Evolutionary conservation across 2,888 invertebrate species (phyloP), one percentile per base, ranked within the genome.

Genomic region (Liposcelis brunnea): DNA sequence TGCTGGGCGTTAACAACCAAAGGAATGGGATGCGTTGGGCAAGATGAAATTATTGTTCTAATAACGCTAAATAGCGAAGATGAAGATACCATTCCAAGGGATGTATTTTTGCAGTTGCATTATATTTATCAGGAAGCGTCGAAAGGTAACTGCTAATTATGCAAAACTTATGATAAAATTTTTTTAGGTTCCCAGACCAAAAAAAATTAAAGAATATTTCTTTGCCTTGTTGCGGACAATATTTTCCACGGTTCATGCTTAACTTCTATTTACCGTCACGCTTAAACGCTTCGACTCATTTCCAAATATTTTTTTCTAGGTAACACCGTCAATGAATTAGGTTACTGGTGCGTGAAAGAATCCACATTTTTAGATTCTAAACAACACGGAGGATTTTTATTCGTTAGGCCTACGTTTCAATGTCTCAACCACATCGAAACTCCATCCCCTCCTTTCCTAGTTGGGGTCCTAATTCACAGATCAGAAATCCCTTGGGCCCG

Each of bases 401-500:
- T 77, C 55, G 74, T 87, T 49, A 69, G 80, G 47, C 77, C 82
- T 19, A 79, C 81, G 11, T 79, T 81, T 61, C 86, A 87, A 60
- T 87, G 86, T 61, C 64, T 85, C 50, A 77, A 80, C 55, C 78
- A 81, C 56, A 67, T 87, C 10, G 65, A 75, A 43, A 61, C 80
- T 51, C 86, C 86, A 1, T 70, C 74, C 33, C 70, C 75, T 49
- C 83, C 85, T 1, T 86, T 75, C 58, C 64, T 87, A 42, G 74
- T 86, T 50, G 86, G 77, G 0, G 70, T 89, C 49, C 67, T 89
- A 40, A 75, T 87, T 45, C 83, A 85, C 60, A 75, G 71, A 53
- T 80, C 79, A 79, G 82, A 83, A 64, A 74, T 75, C 2, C 80
- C 81, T 1, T 83, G 82, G 82, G 87, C 85, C 2, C 82, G 83